These are phyloP conservation scores for Gallinago nigripennis DNA, from an alignment of 2,797 vertebrate genomes.

Conservation along the genomic window DNA sequence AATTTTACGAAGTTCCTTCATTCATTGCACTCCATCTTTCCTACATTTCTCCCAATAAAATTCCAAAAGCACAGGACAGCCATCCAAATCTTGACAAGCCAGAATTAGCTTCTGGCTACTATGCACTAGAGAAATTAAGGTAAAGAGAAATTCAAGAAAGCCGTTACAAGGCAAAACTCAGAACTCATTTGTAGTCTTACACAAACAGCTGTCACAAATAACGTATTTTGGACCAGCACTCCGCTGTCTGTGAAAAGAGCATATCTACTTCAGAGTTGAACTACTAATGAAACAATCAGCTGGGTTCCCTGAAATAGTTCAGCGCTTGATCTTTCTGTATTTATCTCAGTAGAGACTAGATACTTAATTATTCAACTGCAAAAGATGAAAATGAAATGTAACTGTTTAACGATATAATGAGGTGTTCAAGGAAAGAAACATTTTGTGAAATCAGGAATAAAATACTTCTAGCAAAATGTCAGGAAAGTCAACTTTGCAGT, in stretches of 20 bases:
- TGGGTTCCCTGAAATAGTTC: neutral
- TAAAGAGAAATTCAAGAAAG: neutral
- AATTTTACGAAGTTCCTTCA: neutral
- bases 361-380: neutral
- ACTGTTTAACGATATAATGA: accelerated
- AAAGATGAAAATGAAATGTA: neutral
- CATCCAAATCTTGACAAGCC: neutral
- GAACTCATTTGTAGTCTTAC: neutral
- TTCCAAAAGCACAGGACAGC: neutral
- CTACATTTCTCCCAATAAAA: neutral
- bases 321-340: neutral
- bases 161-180: neutral
- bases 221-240: neutral
- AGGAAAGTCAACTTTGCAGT: neutral
- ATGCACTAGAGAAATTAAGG: neutral
- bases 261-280: neutral
- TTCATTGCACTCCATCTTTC: neutral
- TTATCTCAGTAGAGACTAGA: too few species aligned
- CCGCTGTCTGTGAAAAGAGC: neutral
- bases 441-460: neutral
- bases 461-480: neutral
- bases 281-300: neutral
- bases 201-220: neutral
- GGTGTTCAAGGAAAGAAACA: neutral
- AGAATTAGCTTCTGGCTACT: neutral